Conservation (phyloP, 2,797 vertebrate species). For the Sebastolobus alascanus region DNA sequence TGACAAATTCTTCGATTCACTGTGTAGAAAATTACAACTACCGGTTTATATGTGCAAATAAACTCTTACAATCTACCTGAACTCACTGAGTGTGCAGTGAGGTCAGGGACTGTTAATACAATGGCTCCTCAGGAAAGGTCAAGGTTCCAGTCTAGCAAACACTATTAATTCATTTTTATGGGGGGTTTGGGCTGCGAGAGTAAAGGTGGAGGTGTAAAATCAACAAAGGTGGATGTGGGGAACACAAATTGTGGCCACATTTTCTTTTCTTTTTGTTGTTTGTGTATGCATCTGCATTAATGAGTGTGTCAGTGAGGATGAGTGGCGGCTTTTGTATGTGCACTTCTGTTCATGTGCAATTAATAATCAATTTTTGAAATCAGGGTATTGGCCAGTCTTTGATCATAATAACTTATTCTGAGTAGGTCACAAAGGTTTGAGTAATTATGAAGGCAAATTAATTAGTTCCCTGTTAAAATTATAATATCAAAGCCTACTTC, state of each 20-base stretch:
- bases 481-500: neutral
- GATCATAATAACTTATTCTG: slow-evolving; percentile 33
- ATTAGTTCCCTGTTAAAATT: neutral
- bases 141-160: slow-evolving; percentile 74
- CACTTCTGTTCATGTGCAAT: neutral
- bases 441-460: slow-evolving; percentile 5
- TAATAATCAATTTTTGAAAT: slow-evolving; percentile 44
- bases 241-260: neutral
- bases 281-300: neutral
- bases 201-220: slow-evolving; percentile 17
- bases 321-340: neutral
- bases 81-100: slow-evolving; percentile 22
- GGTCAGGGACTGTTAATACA: slow-evolving; percentile 61
- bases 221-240: neutral
- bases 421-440: slow-evolving; percentile 24
- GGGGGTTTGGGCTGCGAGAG: slow-evolving; percentile 4
- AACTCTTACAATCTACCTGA: slow-evolving; percentile 44
- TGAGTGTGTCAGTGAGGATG: neutral
- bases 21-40: slow-evolving; percentile 30
- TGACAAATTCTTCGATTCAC: slow-evolving; percentile 19
- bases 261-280: slow-evolving; percentile 9
- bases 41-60: slow-evolving; percentile 16
- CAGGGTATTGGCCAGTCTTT: slow-evolving; percentile 28
- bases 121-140: slow-evolving; percentile 69
- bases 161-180: slow-evolving; percentile 60